Percentiles rank a stretch among this genome's conserved stretches.
Evolutionary conservation across 64 coral and sea anemone species (phyloP).

Genomic region (Montipora efflorescens): DNA sequence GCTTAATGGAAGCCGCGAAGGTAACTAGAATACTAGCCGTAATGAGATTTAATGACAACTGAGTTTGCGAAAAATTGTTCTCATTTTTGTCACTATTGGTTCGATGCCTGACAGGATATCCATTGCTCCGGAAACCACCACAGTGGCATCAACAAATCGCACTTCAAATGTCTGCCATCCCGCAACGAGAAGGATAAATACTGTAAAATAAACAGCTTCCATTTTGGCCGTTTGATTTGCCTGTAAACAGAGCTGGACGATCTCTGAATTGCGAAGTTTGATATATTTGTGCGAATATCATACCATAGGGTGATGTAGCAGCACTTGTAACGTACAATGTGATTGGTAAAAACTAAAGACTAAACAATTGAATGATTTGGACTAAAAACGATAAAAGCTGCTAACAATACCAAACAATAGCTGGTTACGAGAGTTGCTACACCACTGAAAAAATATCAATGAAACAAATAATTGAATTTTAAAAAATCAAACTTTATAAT

Average conservation of each 20-base stretch:
- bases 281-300: neutral
- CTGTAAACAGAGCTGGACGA: neutral
- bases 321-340: no score
- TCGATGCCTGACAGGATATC: neutral
- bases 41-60: neutral
- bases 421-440: no score
- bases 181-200: neutral
- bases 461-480: neutral
- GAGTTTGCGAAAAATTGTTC: neutral
- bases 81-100: neutral
- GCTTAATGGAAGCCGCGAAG: no score
- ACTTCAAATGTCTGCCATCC: neutral
- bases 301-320: neutral
- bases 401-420: no score
- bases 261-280: neutral
- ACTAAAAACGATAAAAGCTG: no score
- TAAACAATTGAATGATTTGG: no score
- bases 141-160: conserved; percentile 8
- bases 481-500: neutral
- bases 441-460: no score
- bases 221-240: neutral
- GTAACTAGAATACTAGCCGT: no score
- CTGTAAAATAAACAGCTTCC: neutral
- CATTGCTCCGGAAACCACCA: neutral
- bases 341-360: no score